Percentiles rank a stretch among this genome's conserved stretches.
These are phyloP conservation scores for Temnothorax curvispinosus DNA, from an alignment of 1,140 invertebrate species.

Conservation along the genomic window DNA sequence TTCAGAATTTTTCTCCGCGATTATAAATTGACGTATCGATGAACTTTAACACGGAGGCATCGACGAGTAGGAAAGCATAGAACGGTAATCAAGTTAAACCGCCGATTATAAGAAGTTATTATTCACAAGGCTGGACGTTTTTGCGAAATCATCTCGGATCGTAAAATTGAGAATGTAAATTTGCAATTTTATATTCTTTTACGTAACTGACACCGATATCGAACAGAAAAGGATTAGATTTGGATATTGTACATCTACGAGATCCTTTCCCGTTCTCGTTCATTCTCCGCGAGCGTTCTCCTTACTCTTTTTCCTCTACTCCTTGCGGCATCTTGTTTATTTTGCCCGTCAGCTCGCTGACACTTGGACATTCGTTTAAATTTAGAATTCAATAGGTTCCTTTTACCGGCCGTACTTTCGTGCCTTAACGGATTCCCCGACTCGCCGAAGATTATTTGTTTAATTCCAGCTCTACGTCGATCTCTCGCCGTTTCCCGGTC, in stretches of 20 bases:
- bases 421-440: conserved; percentile 81
- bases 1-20: conserved; percentile 41
- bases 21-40: conserved; percentile 53
- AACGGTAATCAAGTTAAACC: conserved; percentile 52
- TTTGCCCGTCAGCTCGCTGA: conserved; percentile 85
- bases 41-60: conserved; percentile 51
- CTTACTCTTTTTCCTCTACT: conserved; percentile 60
- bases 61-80: not conserved
- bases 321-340: conserved; percentile 84
- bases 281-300: conserved; percentile 55
- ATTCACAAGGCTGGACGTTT: conserved; percentile 24
- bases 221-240: not conserved
- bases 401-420: conserved; percentile 82
- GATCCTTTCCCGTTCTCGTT: conserved; percentile 41
- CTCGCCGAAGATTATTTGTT: conserved; percentile 82
- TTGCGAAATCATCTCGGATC: conserved; percentile 31
- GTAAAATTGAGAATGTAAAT: conserved; percentile 1
- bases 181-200: not conserved
- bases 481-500: conserved; percentile 60
- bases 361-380: conserved; percentile 86
- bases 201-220: not conserved
- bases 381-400: conserved; percentile 86
- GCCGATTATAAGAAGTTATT: conserved; percentile 45
- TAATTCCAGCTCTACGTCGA: conserved; percentile 80
- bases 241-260: conserved; percentile 27